phyloP scores from a whole-genome alignment of 2,113 vertebrate genomes.

The Dipodomys stephensi region DNA sequence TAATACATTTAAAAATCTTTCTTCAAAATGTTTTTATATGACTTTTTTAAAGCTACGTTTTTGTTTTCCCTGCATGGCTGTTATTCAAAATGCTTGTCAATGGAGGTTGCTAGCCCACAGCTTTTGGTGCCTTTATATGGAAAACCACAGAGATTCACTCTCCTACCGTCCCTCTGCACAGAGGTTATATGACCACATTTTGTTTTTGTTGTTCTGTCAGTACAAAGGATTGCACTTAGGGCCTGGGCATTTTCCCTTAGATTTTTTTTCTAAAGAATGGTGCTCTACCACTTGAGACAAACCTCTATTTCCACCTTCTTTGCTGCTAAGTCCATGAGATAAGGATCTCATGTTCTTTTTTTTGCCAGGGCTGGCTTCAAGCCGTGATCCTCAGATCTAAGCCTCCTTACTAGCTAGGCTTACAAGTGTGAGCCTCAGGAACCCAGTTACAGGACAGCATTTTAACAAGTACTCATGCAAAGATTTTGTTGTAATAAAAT shows the following conservation, averaged over 20 bases:
- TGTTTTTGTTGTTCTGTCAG: no score
- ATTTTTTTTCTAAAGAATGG: no score
- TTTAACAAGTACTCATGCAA: not conserved
- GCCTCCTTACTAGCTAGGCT: no score
- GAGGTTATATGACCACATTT: not conserved
- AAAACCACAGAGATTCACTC: not conserved
- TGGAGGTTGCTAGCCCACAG: not conserved
- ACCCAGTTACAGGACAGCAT: not conserved
- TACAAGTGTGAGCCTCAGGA: no score
- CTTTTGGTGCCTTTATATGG: not conserved
- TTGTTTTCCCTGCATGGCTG: not conserved
- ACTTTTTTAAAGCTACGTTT: not conserved
- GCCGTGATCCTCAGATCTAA: no score
- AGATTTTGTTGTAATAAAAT: not conserved
- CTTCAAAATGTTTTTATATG: not conserved
- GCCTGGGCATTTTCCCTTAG: no score
- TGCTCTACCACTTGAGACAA: no score
- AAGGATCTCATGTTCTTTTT: no score
- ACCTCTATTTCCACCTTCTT: no score
- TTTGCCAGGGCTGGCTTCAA: no score
- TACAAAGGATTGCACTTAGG: no score
- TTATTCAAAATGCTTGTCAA: slow-evolving; percentile 25
- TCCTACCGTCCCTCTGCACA: not conserved
- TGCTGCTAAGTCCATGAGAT: no score
- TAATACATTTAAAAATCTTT: not conserved